Evolutionary conservation across 2,888 invertebrate species (phyloP).

Genomic region (Choreutis nemorana): DNA sequence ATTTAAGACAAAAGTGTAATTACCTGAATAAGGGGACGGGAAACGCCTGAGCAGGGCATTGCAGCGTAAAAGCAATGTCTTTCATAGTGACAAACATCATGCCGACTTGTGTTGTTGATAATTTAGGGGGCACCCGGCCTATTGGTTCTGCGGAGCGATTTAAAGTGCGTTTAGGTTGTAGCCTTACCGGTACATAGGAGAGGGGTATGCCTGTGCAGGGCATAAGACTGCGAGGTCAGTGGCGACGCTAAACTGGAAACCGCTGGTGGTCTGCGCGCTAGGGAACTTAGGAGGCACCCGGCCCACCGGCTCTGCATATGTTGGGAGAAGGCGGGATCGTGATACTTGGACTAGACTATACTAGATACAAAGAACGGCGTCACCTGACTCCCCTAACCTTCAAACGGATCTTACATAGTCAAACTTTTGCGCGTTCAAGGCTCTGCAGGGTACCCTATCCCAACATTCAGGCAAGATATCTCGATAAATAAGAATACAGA

Average conservation of each 20-base stretch:
- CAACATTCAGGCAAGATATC: constrained; percentile 91
- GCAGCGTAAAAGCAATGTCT: constrained; percentile 61
- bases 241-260: constrained; percentile 64
- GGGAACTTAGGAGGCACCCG: constrained; percentile 72
- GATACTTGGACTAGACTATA: constrained; percentile 24
- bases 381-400: constrained; percentile 11
- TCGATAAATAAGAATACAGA: constrained; percentile 26
- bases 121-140: constrained; percentile 51
- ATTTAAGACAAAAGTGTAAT: constrained; percentile 19
- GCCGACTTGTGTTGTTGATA: constrained; percentile 50
- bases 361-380: constrained; percentile 15
- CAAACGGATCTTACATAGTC: constrained; percentile 8
- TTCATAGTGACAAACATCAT: constrained; percentile 67
- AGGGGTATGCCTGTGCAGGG: constrained; percentile 76
- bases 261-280: constrained; percentile 67
- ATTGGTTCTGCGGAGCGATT: constrained; percentile 47
- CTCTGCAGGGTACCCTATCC: constrained; percentile 94
- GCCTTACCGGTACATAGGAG: constrained; percentile 76
- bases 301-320: constrained; percentile 72
- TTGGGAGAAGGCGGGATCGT: constrained; percentile 61
- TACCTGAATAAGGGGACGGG: constrained; percentile 60
- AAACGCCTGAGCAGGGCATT: constrained; percentile 77
- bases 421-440: constrained; percentile 43
- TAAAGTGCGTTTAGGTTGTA: constrained; percentile 29
- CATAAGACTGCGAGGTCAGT: constrained; percentile 69